A percentile compares a stretch with the other conserved stretches of the same genome.
phyloP scores from a whole-genome alignment of 2,888 invertebrate species.

The Mechanitis mazaeus region DNA sequence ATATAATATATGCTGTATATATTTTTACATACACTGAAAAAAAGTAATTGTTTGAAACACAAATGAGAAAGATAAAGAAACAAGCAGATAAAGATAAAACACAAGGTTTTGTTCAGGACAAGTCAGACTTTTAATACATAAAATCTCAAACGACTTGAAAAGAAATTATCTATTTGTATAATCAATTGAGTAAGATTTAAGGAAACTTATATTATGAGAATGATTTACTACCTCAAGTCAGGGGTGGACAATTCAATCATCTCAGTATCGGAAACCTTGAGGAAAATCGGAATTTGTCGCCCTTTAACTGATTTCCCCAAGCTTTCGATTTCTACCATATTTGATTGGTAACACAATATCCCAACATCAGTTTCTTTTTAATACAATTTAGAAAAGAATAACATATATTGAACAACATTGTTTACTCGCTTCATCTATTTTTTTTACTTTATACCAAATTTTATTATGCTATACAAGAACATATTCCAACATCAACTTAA shows the following conservation, averaged over 20 bases:
- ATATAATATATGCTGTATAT: no score
- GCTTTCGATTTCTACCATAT: conserved; percentile 56
- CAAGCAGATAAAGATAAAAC: no score
- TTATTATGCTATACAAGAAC: no score
- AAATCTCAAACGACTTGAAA: no score
- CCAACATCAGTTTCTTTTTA: conserved; percentile 35
- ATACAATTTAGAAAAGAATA: conserved; percentile 21
- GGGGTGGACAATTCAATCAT: conserved; percentile 25
- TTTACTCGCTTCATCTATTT: background rate
- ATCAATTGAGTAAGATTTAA: no score
- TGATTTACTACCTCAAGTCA: conserved; percentile 14
- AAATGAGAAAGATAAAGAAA: no score
- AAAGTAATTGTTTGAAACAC: no score
- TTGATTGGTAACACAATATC: conserved; percentile 35
- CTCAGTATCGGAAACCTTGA: conserved; percentile 26
- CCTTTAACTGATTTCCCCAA: conserved; percentile 61
- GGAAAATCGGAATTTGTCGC: conserved; percentile 55
- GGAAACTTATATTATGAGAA: background rate
- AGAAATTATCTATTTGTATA: no score
- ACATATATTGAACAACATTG: conserved; percentile 12
- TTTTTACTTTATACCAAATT: background rate
- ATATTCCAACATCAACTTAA: no score
- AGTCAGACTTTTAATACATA: no score
- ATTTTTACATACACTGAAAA: no score
- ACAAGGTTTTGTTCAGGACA: no score